These are phyloP conservation scores for Anastatus disparis DNA, from an alignment of 1,140 invertebrate species.

Conservation along the genomic window DNA sequence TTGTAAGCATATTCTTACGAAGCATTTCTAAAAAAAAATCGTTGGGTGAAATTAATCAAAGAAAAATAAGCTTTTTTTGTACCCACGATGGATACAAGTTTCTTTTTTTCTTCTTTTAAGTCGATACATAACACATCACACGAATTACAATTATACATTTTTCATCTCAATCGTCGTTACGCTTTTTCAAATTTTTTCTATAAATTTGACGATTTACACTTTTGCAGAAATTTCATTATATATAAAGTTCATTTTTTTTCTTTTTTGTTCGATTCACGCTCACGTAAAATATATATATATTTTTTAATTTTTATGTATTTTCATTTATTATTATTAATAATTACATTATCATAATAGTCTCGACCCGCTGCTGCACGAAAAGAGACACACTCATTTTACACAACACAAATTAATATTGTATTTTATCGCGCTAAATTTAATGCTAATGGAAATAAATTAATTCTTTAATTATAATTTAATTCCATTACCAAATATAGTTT, in stretches of 20 bases:
- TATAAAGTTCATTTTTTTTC: not conserved
- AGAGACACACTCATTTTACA: too few species aligned
- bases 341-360: too few species aligned
- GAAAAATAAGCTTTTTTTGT: slow-evolving; percentile 11
- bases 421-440: too few species aligned
- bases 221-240: not conserved
- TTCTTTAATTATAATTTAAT: too few species aligned
- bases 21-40: not conserved
- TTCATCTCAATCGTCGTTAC: not conserved
- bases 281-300: slow-evolving; percentile 31
- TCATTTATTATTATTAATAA: not conserved
- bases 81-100: not conserved
- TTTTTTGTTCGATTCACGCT: slow-evolving; percentile 12
- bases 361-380: too few species aligned
- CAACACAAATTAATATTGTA: too few species aligned
- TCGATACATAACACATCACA: slow-evolving; percentile 22
- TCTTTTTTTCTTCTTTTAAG: not conserved
- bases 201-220: not conserved
- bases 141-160: slow-evolving; percentile 12
- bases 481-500: too few species aligned
- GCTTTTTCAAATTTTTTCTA: not conserved
- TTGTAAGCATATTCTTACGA: slow-evolving; percentile 1
- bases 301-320: not conserved
- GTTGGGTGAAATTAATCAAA: slow-evolving; percentile 1
- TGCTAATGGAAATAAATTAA: too few species aligned